Evolutionary conservation across 2,888 invertebrate species (phyloP), one percentile per base, ranked within the genome.

Genomic region (Plemyria rubiginata): DNA sequence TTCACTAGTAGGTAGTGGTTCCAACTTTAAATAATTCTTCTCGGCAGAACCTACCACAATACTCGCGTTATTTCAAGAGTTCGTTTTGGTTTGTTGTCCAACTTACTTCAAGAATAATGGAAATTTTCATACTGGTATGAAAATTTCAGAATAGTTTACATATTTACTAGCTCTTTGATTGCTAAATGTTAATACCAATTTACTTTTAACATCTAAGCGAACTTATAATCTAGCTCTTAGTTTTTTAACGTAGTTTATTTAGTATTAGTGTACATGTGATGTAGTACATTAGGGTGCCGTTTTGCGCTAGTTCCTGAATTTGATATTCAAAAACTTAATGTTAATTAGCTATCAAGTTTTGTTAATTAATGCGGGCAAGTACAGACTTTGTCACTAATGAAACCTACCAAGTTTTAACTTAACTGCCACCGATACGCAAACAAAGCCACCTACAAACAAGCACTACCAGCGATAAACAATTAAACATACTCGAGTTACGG

Each of bases 21-120:
- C 75, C 76, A 80, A 84, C 79, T 85, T 84, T 69, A 76, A 81
- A 81, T 82, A 81, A 80, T 82, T 81, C 78, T 80, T 81, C 75
- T 66, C 66, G 54, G 58, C 43, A 32, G 63, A 53, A 67, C 58
- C 54, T 57, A 76, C 76, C 76, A 74, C 78, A 81, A 79, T 76
- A 75, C 76, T 62, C 70, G 75, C 74, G 82, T 81, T 81, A 79
- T 80, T 81, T 83, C 74, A 77, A 79, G 75, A 74, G 72, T 70
- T 78, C 71, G 73, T 79, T 79, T 79, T 76, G 73, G 75, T 76
- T 77, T 74, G 72, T 74, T 75, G 55, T 65, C 57, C 61, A 77
- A 78, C 71, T 78, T 79, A 74, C 64, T 70, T 71, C 54, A 68
- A 67, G 71, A 73, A 74, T 69, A 71, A 70, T 68, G 69, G 55